phyloP scores from a whole-genome alignment of 2,113 vertebrate genomes.

The Odocoileus hemionus region DNA sequence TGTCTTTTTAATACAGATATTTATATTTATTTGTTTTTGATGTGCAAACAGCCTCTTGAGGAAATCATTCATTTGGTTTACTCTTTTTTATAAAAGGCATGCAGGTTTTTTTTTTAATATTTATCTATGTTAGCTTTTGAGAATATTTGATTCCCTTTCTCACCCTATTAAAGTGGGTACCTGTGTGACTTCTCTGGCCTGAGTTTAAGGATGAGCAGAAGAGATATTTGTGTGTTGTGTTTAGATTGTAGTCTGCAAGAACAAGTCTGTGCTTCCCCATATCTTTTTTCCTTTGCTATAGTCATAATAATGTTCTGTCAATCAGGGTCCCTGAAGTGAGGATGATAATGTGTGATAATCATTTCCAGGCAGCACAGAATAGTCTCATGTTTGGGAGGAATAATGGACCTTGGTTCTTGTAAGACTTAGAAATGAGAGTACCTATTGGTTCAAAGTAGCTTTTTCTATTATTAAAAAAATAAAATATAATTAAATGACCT shows the following conservation, averaged over 20 bases:
- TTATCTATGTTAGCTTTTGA: not conserved
- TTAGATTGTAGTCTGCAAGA: not conserved
- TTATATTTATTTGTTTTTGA: constrained; percentile 51
- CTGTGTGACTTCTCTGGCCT: not conserved
- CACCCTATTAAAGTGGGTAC: not conserved
- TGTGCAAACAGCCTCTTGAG: not conserved
- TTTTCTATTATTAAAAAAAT: not conserved
- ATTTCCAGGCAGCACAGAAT: not conserved
- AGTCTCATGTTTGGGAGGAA: not conserved
- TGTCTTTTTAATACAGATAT: not conserved
- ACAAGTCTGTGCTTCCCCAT: not conserved
- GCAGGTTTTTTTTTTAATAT: not conserved
- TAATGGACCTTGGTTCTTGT: not conserved
- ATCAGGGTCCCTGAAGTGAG: not conserved
- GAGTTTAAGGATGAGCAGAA: not conserved
- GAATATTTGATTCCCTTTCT: not conserved
- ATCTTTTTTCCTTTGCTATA: not conserved
- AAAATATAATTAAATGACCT: not conserved
- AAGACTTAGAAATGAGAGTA: not conserved
- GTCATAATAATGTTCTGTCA: not conserved
- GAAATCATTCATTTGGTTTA: constrained; percentile 13
- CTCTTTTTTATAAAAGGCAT: not conserved
- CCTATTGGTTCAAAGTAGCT: not conserved
- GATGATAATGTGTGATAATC: not conserved
- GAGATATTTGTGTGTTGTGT: not conserved